Conservation (phyloP, 2,113 vertebrate species). For the Paramisgurnus dabryanus region DNA sequence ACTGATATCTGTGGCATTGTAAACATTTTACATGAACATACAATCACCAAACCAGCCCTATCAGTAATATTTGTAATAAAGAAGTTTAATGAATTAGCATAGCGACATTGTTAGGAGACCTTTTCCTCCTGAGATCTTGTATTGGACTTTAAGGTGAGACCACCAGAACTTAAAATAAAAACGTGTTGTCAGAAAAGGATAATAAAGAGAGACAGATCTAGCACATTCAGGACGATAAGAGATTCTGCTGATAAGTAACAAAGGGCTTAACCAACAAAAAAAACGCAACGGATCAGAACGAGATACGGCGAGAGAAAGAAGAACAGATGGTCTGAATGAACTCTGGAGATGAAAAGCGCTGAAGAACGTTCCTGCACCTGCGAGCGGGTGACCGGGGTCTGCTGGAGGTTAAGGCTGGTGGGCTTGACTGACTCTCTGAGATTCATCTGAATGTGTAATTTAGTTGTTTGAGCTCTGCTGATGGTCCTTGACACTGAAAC, state of each 20-base stretch:
- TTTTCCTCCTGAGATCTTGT: conserved; percentile 17
- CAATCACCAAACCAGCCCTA: too few relatives aligned
- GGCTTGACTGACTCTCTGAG: conserved; percentile 75
- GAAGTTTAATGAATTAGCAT: too few relatives aligned
- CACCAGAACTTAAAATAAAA: conserved; percentile 38
- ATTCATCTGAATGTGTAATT: conserved; percentile 73
- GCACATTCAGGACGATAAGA: conserved; percentile 73
- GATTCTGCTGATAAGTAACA: conserved; percentile 72
- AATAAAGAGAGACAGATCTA: conserved; percentile 52
- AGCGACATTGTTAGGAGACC: neutral
- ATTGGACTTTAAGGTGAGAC: conserved; percentile 29
- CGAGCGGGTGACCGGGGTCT: conserved; percentile 52
- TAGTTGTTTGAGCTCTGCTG: conserved; percentile 71
- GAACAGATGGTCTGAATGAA: conserved; percentile 20
- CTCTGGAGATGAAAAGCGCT: conserved; percentile 10
- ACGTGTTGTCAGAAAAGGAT: neutral
- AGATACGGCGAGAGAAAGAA: conserved; percentile 55
- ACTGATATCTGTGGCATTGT: too few relatives aligned
- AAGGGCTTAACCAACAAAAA: conserved; percentile 73
- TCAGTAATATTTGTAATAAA: too few relatives aligned
- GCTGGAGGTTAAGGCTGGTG: conserved; percentile 54
- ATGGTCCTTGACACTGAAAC: conserved; percentile 45
- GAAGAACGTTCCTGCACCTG: conserved; percentile 66
- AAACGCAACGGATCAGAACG: conserved; percentile 67
- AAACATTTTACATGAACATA: too few relatives aligned